Percentiles rank a stretch among this genome's conserved stretches.
These are phyloP conservation scores for Geophilus truncorum DNA, from an alignment of 2,888 invertebrate species.

Conservation along the genomic window DNA sequence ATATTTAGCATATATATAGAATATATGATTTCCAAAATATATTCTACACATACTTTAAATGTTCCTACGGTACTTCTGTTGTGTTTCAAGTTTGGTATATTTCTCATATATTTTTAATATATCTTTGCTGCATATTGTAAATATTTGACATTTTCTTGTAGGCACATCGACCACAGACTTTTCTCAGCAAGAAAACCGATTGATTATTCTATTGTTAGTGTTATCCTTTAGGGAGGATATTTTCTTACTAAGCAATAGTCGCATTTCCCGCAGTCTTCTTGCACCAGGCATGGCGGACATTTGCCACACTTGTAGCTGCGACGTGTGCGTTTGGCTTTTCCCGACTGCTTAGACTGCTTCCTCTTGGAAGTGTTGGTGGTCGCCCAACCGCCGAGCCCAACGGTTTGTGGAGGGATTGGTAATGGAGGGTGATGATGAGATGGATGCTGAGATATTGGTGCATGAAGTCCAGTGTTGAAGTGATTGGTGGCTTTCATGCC, in stretches of 20 bases:
- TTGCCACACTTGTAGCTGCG: conserved; percentile 35
- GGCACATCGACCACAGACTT: too few relatives aligned
- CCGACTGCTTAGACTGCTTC: conserved; percentile 33
- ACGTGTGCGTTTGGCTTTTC: conserved; percentile 34
- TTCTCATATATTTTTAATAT: too few relatives aligned
- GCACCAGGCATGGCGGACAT: conserved; percentile 35
- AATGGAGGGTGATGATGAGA: conserved; percentile 28
- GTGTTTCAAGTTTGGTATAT: too few relatives aligned
- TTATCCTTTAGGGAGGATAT: neutral
- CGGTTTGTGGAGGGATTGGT: conserved; percentile 29
- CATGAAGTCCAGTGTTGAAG: conserved; percentile 28
- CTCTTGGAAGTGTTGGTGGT: conserved; percentile 29
- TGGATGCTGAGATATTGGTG: conserved; percentile 29
- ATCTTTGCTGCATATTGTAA: too few relatives aligned
- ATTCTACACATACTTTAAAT: too few relatives aligned
- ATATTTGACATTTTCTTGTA: too few relatives aligned
- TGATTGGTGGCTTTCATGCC: conserved; percentile 30
- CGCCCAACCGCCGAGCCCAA: conserved; percentile 30
- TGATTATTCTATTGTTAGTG: neutral
- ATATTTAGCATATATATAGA: too few relatives aligned
- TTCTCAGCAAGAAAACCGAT: too few relatives aligned
- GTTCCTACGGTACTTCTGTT: too few relatives aligned
- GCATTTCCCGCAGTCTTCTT: conserved; percentile 35
- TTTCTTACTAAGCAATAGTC: conserved; percentile 33
- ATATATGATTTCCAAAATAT: too few relatives aligned